Evolutionary conservation across 1,140 invertebrate species (phyloP).

Genomic region (Chymomyza costata): DNA sequence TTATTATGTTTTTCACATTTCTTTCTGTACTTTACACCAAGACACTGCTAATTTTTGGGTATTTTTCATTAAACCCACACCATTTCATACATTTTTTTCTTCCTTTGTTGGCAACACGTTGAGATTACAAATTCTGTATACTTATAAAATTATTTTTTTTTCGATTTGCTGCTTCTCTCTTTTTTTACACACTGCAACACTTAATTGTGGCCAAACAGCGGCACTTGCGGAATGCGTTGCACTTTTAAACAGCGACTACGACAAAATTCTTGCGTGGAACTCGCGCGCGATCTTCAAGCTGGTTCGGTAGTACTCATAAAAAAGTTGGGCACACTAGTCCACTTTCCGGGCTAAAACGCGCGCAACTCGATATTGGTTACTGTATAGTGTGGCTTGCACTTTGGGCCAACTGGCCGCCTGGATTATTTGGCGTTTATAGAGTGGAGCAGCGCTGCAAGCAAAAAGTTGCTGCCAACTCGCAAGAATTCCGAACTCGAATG

Average conservation of each 20-base stretch:
- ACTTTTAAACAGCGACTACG: constrained; percentile 47
- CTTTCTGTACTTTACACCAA: too few species aligned
- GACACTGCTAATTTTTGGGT: too few species aligned
- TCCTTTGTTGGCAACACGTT: too few species aligned
- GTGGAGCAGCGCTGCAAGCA: constrained; percentile 40
- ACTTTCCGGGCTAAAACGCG: constrained; percentile 16
- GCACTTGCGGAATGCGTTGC: constrained; percentile 66
- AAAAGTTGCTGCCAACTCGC: constrained; percentile 74
- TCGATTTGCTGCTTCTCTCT: too few species aligned
- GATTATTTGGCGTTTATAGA: constrained; percentile 39
- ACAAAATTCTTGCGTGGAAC: constrained; percentile 58
- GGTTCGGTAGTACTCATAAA: constrained; percentile 36
- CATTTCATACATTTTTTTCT: too few species aligned
- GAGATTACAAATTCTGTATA: too few species aligned
- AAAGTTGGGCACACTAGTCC: constrained; percentile 45
- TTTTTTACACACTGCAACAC: too few species aligned
- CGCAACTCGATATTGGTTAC: constrained; percentile 16
- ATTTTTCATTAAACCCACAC: too few species aligned
- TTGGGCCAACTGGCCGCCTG: neutral
- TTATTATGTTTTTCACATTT: too few species aligned
- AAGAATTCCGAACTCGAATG: constrained; percentile 75
- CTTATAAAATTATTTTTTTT: too few species aligned
- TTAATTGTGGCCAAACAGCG: constrained; percentile 58
- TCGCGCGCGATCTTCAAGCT: constrained; percentile 30
- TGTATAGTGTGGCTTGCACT: constrained; percentile 33